Evolutionary conservation across 1,140 invertebrate species (phyloP).

Genomic region (Heliconius congener): DNA sequence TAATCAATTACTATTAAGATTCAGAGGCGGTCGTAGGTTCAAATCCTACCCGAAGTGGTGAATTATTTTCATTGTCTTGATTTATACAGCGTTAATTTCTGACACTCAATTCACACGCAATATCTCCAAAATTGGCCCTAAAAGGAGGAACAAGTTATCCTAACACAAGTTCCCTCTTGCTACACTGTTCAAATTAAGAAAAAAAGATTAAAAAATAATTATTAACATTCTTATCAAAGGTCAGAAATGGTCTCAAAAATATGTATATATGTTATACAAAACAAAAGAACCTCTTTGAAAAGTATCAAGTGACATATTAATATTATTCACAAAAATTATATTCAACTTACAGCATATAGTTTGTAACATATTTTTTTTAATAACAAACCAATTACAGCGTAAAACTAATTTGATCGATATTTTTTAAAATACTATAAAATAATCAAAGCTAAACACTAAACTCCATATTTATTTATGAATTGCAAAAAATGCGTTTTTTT

Average conservation of each 20-base stretch:
- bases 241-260: not conserved
- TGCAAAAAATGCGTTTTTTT: too few species aligned
- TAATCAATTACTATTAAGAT: too few species aligned
- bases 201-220: not conserved
- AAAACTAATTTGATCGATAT: constrained; percentile 41
- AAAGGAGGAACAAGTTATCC: too few species aligned
- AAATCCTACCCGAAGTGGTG: too few species aligned
- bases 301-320: not conserved
- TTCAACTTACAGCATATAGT: not conserved
- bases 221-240: not conserved
- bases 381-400: constrained; percentile 1
- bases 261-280: not conserved
- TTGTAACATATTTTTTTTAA: not conserved
- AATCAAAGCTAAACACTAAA: constrained; percentile 37
- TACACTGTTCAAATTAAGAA: too few species aligned
- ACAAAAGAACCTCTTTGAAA: constrained; percentile 7
- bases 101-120: too few species aligned
- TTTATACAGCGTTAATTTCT: too few species aligned
- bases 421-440: constrained; percentile 31
- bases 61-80: too few species aligned
- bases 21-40: too few species aligned
- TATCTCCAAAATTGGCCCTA: too few species aligned
- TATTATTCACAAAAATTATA: constrained; percentile 17
- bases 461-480: not conserved
- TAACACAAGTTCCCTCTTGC: too few species aligned